phyloP scores from a whole-genome alignment of 2,113 vertebrate species.

The Stictonetta naevosa region DNA sequence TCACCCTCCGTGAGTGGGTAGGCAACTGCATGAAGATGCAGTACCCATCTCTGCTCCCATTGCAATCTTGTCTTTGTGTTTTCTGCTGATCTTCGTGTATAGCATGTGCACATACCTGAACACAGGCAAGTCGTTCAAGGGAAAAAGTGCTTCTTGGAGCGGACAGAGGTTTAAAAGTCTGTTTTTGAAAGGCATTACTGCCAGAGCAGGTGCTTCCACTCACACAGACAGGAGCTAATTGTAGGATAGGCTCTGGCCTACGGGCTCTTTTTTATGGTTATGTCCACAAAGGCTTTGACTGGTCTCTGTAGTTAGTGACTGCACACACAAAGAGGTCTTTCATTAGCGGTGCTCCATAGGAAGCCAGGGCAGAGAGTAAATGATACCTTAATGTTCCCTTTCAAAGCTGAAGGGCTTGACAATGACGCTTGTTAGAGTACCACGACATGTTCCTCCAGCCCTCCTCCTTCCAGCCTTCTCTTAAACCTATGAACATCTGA shows the following conservation, averaged over 20 bases:
- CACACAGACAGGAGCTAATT: conserved; percentile 69
- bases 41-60: neutral
- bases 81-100: neutral
- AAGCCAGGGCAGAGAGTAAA: conserved; percentile 74
- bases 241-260: conserved; percentile 55
- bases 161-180: conserved; percentile 2
- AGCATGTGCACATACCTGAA: neutral
- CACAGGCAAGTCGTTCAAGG: neutral
- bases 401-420: conserved; percentile 72
- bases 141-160: conserved; percentile 19
- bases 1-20: neutral
- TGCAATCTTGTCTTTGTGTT: neutral
- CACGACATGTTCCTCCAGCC: conserved; percentile 1
- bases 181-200: conserved; percentile 43
- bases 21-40: neutral
- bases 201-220: conserved; percentile 67
- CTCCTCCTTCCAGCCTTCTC: neutral
- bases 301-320: conserved; percentile 67
- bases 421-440: conserved; percentile 61
- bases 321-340: conserved; percentile 77
- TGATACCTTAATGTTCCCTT: conserved; percentile 79
- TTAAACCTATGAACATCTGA: neutral
- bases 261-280: conserved; percentile 57
- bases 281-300: conserved; percentile 54
- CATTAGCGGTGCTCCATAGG: conserved; percentile 66